Evolutionary conservation across 2,797 vertebrate genomes (phyloP).

Genomic region (Ceyx erithaca): DNA sequence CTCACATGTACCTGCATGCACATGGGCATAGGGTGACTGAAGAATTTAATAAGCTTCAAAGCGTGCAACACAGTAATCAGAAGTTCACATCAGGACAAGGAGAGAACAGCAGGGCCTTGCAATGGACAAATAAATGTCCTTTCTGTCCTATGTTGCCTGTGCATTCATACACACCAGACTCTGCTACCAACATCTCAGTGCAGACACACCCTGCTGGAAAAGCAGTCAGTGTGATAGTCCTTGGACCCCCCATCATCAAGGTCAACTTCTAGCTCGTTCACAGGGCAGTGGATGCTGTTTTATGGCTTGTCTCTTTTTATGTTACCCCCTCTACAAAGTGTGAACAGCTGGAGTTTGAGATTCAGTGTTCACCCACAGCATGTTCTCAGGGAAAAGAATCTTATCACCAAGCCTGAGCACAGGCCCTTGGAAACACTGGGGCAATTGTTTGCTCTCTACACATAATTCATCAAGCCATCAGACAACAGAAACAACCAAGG

Average conservation of each 20-base stretch:
- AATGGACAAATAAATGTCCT: neutral
- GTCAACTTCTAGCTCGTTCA: neutral
- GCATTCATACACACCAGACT: neutral
- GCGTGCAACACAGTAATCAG: neutral
- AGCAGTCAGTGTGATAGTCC: neutral
- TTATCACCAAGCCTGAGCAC: fast-evolving
- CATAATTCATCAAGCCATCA: neutral
- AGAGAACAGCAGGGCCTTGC: neutral
- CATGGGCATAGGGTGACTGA: neutral
- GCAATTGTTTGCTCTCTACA: neutral
- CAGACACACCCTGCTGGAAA: neutral
- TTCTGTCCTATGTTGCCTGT: neutral
- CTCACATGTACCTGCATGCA: neutral
- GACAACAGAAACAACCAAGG: neutral
- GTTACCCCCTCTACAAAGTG: fast-evolving
- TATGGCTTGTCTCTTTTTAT: neutral
- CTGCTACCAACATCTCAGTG: neutral
- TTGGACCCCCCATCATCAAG: neutral
- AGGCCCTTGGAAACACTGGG: neutral
- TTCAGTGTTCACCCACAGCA: fast-evolving
- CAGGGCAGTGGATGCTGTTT: neutral
- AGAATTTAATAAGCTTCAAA: constrained; percentile 46
- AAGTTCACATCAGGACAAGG: constrained; percentile 26
- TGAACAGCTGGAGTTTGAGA: neutral
- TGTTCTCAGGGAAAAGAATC: neutral